Percentiles rank a stretch among this genome's conserved stretches.
Conservation (phyloP, 2,888 invertebrate genomes). For the Lycia hirtaria region DNA sequence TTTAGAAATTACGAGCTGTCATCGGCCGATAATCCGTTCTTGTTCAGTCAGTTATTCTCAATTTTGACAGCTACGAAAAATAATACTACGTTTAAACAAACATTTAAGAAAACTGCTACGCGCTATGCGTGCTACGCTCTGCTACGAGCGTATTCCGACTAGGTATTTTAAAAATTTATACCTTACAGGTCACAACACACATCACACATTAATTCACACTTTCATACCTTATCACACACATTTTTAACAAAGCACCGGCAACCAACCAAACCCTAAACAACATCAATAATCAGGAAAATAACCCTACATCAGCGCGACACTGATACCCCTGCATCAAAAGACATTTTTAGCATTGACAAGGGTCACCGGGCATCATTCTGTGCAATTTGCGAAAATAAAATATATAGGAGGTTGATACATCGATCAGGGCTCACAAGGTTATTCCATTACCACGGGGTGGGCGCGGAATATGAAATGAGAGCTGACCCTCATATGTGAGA, state of each 20-base stretch:
- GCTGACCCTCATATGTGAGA: slow-evolving; percentile 62
- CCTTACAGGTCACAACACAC: not conserved
- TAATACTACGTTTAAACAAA: too few species aligned
- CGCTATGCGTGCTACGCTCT: too few species aligned
- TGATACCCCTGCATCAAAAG: slow-evolving; percentile 47
- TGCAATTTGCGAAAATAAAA: slow-evolving; percentile 80
- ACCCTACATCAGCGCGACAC: slow-evolving; percentile 34
- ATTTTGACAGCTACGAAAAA: too few species aligned
- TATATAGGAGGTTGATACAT: slow-evolving; percentile 62
- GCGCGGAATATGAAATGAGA: slow-evolving; percentile 76
- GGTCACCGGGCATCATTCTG: slow-evolving; percentile 72
- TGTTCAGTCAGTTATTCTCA: too few species aligned
- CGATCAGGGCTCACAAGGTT: slow-evolving; percentile 76
- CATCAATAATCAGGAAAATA: slow-evolving; percentile 20
- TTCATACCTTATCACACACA: not conserved
- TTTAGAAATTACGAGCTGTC: too few species aligned
- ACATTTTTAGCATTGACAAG: slow-evolving; percentile 71
- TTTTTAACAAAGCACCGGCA: slow-evolving; percentile 5
- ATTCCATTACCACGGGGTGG: slow-evolving; percentile 76
- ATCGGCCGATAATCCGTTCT: too few species aligned
- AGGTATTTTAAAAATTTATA: too few species aligned
- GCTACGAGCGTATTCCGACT: too few species aligned
- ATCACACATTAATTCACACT: not conserved
- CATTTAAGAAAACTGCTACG: too few species aligned
- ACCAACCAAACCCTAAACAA: not conserved